Conservation (phyloP, 2,888 invertebrate genomes). For the Empis livida region DNA sequence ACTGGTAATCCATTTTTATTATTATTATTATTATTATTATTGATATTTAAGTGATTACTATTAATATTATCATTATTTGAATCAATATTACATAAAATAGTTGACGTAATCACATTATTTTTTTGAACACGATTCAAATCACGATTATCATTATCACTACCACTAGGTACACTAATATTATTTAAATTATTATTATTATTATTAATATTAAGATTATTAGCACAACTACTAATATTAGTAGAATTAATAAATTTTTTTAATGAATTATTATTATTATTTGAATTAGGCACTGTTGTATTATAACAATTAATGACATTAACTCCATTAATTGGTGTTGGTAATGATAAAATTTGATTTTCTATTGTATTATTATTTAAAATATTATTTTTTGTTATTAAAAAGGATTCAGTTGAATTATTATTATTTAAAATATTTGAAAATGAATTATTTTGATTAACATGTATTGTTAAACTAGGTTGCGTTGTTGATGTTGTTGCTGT, state of each 20-base stretch:
- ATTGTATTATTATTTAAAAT: background rate
- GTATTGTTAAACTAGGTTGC: constrained; percentile 33
- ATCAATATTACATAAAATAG: constrained; percentile 6
- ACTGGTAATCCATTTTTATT: constrained; percentile 5
- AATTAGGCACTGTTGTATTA: constrained; percentile 4
- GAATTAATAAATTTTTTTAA: constrained; percentile 11
- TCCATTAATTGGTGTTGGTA: background rate
- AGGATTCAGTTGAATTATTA: background rate
- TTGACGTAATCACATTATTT: constrained; percentile 1
- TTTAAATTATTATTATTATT: constrained; percentile 8
- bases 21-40: constrained; percentile 13
- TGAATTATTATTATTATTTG: too few species aligned
- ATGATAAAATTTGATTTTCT: too few species aligned
- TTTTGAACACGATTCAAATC: constrained; percentile 2
- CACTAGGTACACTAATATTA: constrained; percentile 11
- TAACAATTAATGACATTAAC: constrained; percentile 1
- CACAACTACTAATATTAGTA: constrained; percentile 12
- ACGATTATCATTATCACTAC: background rate
- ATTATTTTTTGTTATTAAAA: background rate
- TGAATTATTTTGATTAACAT: constrained; percentile 28
- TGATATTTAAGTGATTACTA: constrained; percentile 13
- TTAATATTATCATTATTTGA: constrained; percentile 15
- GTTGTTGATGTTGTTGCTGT: too few species aligned
- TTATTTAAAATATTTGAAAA: background rate
- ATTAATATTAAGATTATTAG: constrained; percentile 11